phyloP scores from a whole-genome alignment of 2,797 vertebrate species.

The Saxicola maurus region DNA sequence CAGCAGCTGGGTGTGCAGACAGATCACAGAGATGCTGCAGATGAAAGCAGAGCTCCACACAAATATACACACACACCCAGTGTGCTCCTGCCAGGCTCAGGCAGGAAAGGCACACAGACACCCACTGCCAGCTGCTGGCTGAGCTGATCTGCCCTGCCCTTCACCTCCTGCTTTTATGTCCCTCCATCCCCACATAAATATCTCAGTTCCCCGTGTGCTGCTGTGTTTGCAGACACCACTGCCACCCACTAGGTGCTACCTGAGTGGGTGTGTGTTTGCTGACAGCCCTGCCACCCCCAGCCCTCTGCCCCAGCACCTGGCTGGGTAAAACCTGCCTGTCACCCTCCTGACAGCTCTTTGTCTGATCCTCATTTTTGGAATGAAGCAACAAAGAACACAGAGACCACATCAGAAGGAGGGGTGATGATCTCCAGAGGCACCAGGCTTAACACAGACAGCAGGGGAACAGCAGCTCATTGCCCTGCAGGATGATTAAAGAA shows the following conservation, averaged over 20 bases:
- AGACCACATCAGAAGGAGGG: neutral
- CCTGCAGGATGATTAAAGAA: neutral
- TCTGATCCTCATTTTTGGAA: neutral
- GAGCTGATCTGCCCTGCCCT: neutral
- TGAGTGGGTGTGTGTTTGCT: neutral
- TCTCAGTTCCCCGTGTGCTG: neutral
- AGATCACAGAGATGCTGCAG: rapidly evolving
- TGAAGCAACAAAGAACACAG: neutral
- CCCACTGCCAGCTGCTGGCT: neutral
- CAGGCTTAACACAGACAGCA: rapidly evolving
- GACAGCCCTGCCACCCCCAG: neutral
- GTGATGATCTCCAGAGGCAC: neutral
- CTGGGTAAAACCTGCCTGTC: neutral
- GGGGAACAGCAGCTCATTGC: rapidly evolving
- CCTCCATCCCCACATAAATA: neutral
- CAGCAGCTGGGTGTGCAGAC: neutral
- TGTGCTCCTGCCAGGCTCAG: neutral
- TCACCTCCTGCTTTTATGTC: neutral
- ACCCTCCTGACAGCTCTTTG: neutral
- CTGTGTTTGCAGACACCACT: neutral
- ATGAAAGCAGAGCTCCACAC: neutral
- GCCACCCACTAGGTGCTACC: neutral
- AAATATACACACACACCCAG: rapidly evolving
- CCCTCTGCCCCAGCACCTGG: neutral
- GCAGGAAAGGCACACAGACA: rapidly evolving